phyloP scores from a whole-genome alignment of 2,113 vertebrate genomes.

The Lichenostomus cassidix region DNA sequence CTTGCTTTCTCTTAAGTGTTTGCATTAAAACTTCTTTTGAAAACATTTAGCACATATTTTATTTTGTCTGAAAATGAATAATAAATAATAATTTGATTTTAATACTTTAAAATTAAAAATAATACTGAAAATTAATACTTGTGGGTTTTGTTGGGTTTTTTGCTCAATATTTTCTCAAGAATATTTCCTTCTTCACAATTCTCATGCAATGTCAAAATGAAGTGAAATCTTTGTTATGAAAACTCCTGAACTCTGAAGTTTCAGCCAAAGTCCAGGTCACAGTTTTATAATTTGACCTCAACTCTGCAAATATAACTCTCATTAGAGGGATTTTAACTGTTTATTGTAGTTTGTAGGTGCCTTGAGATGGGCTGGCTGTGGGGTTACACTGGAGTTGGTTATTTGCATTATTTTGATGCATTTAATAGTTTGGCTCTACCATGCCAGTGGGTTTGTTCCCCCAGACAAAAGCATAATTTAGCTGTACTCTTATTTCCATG shows the following conservation, averaged over 20 bases:
- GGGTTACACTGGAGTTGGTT: not conserved
- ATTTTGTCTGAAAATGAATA: not conserved
- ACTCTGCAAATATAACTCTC: not conserved
- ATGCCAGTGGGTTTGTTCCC: not conserved
- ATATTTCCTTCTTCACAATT: not conserved
- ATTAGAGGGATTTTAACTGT: not conserved
- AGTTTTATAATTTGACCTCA: not conserved
- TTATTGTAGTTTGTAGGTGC: not conserved
- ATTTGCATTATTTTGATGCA: not conserved
- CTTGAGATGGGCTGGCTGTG: accelerated
- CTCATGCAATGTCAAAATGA: not conserved
- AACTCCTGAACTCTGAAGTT: not conserved
- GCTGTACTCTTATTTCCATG: not conserved
- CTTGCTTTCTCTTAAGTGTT: not conserved
- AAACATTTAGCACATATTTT: not conserved
- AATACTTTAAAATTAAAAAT: not conserved
- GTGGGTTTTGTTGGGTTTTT: not conserved
- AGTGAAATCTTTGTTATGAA: not conserved
- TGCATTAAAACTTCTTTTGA: not conserved
- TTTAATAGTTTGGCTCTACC: not conserved
- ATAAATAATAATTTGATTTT: not conserved
- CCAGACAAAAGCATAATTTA: not conserved
- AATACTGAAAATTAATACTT: not conserved
- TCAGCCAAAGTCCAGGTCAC: not conserved
- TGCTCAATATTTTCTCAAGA: not conserved